These are phyloP conservation scores for Aramus guarauna DNA, from an alignment of 2,113 vertebrate genomes.

Conservation along the genomic window DNA sequence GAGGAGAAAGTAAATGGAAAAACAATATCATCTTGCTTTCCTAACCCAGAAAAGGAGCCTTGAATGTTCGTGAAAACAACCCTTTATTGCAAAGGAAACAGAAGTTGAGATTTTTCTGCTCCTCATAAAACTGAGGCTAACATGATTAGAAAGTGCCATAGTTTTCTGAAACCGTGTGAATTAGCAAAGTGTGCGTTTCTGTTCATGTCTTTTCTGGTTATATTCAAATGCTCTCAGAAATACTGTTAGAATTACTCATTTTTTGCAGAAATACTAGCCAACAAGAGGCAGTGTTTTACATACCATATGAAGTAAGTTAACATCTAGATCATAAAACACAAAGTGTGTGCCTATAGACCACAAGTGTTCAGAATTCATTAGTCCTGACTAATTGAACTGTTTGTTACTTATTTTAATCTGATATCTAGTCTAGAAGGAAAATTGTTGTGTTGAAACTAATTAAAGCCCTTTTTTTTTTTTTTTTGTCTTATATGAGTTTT, in stretches of 20 bases:
- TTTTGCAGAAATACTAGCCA: background rate
- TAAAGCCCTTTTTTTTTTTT: background rate
- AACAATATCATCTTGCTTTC: conserved; percentile 12
- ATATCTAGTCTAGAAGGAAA: background rate
- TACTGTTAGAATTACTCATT: background rate
- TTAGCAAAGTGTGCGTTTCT: background rate
- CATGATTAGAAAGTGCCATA: background rate
- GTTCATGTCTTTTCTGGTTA: background rate
- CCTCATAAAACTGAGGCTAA: background rate
- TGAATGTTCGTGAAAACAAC: conserved; percentile 20
- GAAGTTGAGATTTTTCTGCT: conserved; percentile 18
- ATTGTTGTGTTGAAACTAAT: background rate
- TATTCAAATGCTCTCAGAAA: background rate
- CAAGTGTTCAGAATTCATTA: background rate
- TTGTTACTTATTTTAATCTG: background rate
- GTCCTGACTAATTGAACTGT: background rate
- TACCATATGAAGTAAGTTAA: background rate
- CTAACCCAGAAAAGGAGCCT: conserved; percentile 13
- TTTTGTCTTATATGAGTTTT: background rate
- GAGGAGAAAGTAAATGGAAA: conserved; percentile 30
- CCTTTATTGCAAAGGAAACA: conserved; percentile 9
- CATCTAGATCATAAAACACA: background rate
- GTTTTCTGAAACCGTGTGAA: conserved; percentile 4
- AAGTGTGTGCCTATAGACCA: background rate
- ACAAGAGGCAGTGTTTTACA: background rate